Evolutionary conservation across 1,140 invertebrate genomes (phyloP).

Genomic region (Neotoxoptera formosana): DNA sequence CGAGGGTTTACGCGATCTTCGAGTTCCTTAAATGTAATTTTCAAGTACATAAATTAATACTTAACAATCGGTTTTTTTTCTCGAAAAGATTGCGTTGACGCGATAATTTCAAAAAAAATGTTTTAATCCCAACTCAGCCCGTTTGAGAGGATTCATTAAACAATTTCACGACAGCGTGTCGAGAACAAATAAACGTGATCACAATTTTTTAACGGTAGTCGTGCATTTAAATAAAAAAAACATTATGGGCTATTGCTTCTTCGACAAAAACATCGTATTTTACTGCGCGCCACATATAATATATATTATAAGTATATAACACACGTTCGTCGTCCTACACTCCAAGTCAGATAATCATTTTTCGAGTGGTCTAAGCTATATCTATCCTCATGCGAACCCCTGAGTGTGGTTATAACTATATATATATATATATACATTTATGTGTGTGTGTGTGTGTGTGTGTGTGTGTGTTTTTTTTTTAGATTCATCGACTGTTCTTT

Average conservation of each 20-base stretch:
- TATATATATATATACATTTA: background rate
- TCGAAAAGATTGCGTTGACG: background rate
- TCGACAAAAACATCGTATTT: conserved; percentile 16
- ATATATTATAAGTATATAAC: background rate
- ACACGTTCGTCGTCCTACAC: background rate
- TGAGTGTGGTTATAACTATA: background rate
- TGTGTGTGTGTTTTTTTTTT: background rate
- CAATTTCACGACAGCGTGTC: conserved; percentile 7
- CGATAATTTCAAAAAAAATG: conserved; percentile 6
- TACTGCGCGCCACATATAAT: background rate
- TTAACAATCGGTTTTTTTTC: background rate
- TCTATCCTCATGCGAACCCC: background rate
- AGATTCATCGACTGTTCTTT: conserved; percentile 44
- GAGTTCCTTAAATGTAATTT: background rate
- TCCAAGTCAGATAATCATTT: conserved; percentile 27
- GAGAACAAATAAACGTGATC: conserved; percentile 21
- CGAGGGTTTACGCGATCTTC: background rate
- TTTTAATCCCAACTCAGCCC: background rate
- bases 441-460: background rate
- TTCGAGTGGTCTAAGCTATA: background rate
- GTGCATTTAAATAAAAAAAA: conserved; percentile 11
- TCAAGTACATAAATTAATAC: conserved; percentile 9
- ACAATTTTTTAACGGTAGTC: background rate
- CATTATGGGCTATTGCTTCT: conserved; percentile 28
- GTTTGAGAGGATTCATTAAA: conserved; percentile 4